Percentiles rank a stretch among this genome's conserved stretches.
phyloP scores from a whole-genome alignment of 2,113 vertebrate species.

The Pollimyrus isidori region DNA sequence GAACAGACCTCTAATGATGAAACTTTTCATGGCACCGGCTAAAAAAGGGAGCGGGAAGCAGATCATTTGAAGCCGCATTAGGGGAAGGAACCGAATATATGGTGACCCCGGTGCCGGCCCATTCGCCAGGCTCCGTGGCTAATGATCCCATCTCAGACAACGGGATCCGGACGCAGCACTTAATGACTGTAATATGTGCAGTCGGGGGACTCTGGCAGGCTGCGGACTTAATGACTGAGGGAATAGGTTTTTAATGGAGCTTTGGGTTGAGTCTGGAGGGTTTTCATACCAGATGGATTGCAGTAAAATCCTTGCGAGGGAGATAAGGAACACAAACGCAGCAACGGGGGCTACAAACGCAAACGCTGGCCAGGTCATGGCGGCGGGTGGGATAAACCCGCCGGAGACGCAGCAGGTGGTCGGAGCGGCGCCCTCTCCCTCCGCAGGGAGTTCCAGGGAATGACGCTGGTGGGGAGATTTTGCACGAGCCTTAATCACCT shows the following conservation, averaged over 20 bases:
- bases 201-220: background rate
- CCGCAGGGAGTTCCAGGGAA: background rate
- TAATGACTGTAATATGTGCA: slow-evolving; percentile 7
- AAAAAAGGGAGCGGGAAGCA: background rate
- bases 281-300: slow-evolving; percentile 22
- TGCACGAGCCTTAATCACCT: background rate
- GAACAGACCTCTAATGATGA: background rate
- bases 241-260: slow-evolving; percentile 12
- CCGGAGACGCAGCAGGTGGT: background rate
- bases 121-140: background rate
- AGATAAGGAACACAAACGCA: slow-evolving; percentile 1
- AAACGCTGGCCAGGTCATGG: background rate
- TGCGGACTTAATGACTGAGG: slow-evolving; percentile 12
- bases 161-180: background rate
- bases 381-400: background rate
- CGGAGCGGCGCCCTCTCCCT: background rate
- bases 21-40: background rate
- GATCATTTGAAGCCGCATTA: background rate
- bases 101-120: background rate
- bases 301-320: background rate
- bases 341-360: background rate
- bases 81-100: background rate
- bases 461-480: background rate
- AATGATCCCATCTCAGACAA: background rate
- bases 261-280: slow-evolving; percentile 8